phyloP scores from a whole-genome alignment of 2,113 vertebrate genomes.

The Carollia perspicillata region DNA sequence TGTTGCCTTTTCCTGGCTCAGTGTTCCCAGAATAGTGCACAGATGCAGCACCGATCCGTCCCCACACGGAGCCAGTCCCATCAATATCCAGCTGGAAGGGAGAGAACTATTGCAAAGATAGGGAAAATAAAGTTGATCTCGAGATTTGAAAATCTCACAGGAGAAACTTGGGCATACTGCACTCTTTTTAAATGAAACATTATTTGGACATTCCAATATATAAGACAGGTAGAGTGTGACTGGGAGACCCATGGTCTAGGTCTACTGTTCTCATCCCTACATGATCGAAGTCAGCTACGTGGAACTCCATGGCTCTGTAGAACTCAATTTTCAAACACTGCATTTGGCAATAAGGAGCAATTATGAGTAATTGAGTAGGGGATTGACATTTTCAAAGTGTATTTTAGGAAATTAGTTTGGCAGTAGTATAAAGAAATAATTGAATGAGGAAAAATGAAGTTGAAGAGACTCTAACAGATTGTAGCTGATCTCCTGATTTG shows the following conservation, averaged over 20 bases:
- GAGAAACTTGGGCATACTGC: background rate
- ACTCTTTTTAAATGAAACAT: background rate
- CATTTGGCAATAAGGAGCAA: background rate
- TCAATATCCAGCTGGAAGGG: background rate
- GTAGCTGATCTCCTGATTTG: background rate
- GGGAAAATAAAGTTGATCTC: background rate
- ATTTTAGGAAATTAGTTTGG: slow-evolving; percentile 37
- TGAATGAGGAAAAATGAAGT: background rate
- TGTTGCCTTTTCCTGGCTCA: background rate
- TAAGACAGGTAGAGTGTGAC: background rate
- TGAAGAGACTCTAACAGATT: background rate
- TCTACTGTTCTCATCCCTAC: background rate
- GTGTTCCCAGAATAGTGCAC: background rate
- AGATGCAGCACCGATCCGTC: background rate
- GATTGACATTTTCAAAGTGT: slow-evolving; percentile 1
- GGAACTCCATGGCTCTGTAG: background rate
- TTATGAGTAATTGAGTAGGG: background rate
- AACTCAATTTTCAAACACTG: slow-evolving; percentile 8
- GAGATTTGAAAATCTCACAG: slow-evolving; percentile 28
- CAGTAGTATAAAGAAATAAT: background rate
- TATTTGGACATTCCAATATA: background rate
- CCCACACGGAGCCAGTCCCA: background rate
- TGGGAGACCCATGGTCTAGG: background rate
- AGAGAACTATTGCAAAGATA: background rate
- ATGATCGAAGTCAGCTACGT: background rate